Evolutionary conservation across 2,888 invertebrate species (phyloP), one percentile per base, ranked within the genome.

Genomic region (Cryptus viduatorius): DNA sequence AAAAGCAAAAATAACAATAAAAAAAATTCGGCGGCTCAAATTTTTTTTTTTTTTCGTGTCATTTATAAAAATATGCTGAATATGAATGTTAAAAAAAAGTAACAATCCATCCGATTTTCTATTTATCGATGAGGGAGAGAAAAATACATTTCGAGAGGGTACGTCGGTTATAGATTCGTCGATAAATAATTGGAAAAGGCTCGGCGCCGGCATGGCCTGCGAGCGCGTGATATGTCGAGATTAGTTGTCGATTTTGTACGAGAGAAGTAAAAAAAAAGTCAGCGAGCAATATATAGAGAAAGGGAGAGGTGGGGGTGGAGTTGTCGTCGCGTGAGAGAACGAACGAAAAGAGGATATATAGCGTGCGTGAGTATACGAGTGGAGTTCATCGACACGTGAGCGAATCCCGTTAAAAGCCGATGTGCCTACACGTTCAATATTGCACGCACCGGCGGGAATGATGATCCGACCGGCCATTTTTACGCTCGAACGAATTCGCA

Each of bases 391-490:
- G 79, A 79, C 65, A 78, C 67, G 42, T 31, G 75, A 76, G 44
- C 76, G 79, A 72, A 84, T 72, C 59, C 69, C 24, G 71, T 72
- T 79, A 76, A 79, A 86, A 84, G 79, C 71, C 76, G 79, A 86
- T 83, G 79, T 73, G 81, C 71, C 61, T 69, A 77, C 73, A 85
- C 79, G 78, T 76, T 75, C 82, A 79, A 83, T 86, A 79, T 84
- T 76, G 81, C 68, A 73, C 78, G 72, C 37, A 68, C 68, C 50
- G 76, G 42, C 61, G 72, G 67, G 79, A 64, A 86, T 86, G 84
- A 87, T 88, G 83, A 87, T 85, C 72, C 79, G 78, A 72, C 81
- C 80, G 81, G 82, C 79, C 75, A 81, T 83, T 83, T 83, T 82
- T 79, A 75, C 73, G 79, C 73, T 64, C 67, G 71, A 82, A 79